phyloP scores from a whole-genome alignment of 1,140 invertebrate genomes.

The Lordiphosa stackelbergi region DNA sequence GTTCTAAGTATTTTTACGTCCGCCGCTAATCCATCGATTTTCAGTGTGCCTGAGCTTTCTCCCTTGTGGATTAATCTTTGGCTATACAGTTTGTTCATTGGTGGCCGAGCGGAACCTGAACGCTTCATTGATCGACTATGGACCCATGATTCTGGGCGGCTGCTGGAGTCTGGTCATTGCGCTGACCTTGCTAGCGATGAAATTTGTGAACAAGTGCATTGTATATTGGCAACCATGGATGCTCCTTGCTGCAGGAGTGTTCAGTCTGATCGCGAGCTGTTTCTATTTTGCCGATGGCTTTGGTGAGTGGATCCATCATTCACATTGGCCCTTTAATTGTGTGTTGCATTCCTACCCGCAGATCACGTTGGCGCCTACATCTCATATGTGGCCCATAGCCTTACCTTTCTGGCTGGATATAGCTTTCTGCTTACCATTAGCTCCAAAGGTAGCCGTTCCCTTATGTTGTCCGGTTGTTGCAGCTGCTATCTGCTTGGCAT shows the following conservation, averaged over 20 bases:
- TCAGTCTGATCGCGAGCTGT: slow-evolving; percentile 63
- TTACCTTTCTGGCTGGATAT: slow-evolving; percentile 66
- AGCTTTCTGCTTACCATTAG: slow-evolving; percentile 65
- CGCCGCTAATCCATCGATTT: background rate
- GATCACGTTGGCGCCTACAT: slow-evolving; percentile 69
- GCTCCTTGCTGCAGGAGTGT: slow-evolving; percentile 39
- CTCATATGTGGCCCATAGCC: slow-evolving; percentile 66
- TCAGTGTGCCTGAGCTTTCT: slow-evolving; percentile 66
- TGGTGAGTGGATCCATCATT: slow-evolving; percentile 40
- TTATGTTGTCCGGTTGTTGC: slow-evolving; percentile 57
- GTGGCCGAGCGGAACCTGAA: slow-evolving; percentile 50
- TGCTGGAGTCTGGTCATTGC: slow-evolving; percentile 42
- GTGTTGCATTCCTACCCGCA: slow-evolving; percentile 10
- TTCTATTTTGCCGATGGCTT: slow-evolving; percentile 69
- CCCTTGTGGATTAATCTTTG: slow-evolving; percentile 66
- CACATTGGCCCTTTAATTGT: background rate
- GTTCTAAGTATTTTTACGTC: background rate
- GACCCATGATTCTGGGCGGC: slow-evolving; percentile 65
- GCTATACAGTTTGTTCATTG: slow-evolving; percentile 68
- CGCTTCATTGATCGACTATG: slow-evolving; percentile 46
- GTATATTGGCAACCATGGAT: slow-evolving; percentile 65
- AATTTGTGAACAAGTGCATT: slow-evolving; percentile 55
- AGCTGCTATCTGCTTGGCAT: slow-evolving; percentile 66
- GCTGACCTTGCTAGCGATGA: slow-evolving; percentile 46
- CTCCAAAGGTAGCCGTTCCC: slow-evolving; percentile 46